These are phyloP conservation scores for Cetonia aurata DNA, from an alignment of 2,888 invertebrate genomes.

Conservation along the genomic window DNA sequence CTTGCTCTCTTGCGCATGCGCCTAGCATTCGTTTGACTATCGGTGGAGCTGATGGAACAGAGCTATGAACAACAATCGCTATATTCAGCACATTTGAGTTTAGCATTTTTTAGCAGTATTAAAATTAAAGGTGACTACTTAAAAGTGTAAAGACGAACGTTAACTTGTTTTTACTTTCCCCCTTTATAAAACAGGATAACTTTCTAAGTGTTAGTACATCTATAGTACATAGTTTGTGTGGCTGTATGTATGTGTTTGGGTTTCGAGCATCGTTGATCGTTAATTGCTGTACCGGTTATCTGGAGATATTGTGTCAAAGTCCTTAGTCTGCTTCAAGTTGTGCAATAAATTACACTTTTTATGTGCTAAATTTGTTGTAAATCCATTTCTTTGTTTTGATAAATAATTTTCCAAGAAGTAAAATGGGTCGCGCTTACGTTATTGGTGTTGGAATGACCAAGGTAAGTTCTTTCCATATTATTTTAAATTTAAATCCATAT, in stretches of 20 bases:
- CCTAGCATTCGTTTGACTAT: too few relatives aligned
- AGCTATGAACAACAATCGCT: too few relatives aligned
- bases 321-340: constrained; percentile 33
- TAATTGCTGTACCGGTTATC: constrained; percentile 33
- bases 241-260: constrained; percentile 5
- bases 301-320: constrained; percentile 42
- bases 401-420: constrained; percentile 39
- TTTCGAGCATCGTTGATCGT: not conserved
- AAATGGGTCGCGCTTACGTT: constrained; percentile 79
- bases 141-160: too few relatives aligned
- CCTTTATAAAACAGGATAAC: too few relatives aligned
- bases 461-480: constrained; percentile 65
- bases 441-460: constrained; percentile 98
- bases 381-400: not conserved
- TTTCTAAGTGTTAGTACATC: too few relatives aligned
- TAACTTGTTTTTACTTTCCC: too few relatives aligned
- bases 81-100: too few relatives aligned
- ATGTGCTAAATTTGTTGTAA: not conserved
- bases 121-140: too few relatives aligned
- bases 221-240: too few relatives aligned
- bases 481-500: constrained; percentile 39
- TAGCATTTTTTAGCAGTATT: too few relatives aligned
- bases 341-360: not conserved
- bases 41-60: too few relatives aligned
- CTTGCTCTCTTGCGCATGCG: too few relatives aligned